Evolutionary conservation across 1,140 invertebrate species (phyloP).

Genomic region (Lepidurus apus): DNA sequence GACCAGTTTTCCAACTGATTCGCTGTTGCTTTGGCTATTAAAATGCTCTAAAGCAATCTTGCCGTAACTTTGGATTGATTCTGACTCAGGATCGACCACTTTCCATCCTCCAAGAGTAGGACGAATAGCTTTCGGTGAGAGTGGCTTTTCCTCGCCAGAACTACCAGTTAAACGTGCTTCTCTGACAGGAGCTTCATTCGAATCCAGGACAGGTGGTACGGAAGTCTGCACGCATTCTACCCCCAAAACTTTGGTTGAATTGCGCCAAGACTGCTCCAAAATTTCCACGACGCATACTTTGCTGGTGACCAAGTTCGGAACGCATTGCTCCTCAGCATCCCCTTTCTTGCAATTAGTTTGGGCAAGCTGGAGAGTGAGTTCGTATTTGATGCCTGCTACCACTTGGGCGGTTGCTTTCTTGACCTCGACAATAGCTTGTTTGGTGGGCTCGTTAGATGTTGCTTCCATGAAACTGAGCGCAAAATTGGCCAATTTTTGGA

Average conservation of each 20-base stretch:
- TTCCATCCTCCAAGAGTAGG: not conserved
- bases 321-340: conserved; percentile 35
- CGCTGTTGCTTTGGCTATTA: not conserved
- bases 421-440: conserved; percentile 37
- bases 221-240: conserved; percentile 10
- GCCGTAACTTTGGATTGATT: not conserved
- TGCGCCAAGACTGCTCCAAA: conserved; percentile 36
- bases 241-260: conserved; percentile 31
- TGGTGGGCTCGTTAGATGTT: conserved; percentile 29
- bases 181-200: not conserved
- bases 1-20: not conserved
- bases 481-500: conserved; percentile 38
- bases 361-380: conserved; percentile 41
- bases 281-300: conserved; percentile 36
- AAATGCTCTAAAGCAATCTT: not conserved
- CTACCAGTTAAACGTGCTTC: no score
- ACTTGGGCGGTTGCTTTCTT: conserved; percentile 39
- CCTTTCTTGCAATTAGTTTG: conserved; percentile 41
- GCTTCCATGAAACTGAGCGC: conserved; percentile 35
- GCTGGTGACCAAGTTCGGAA: conserved; percentile 36
- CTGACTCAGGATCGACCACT: not conserved
- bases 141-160: no score
- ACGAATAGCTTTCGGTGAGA: not conserved
- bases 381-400: conserved; percentile 44
- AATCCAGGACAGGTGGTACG: not conserved